Base-by-base conservation (phyloP, 2,888 invertebrate genomes). In the Torymus auratus region DNA sequence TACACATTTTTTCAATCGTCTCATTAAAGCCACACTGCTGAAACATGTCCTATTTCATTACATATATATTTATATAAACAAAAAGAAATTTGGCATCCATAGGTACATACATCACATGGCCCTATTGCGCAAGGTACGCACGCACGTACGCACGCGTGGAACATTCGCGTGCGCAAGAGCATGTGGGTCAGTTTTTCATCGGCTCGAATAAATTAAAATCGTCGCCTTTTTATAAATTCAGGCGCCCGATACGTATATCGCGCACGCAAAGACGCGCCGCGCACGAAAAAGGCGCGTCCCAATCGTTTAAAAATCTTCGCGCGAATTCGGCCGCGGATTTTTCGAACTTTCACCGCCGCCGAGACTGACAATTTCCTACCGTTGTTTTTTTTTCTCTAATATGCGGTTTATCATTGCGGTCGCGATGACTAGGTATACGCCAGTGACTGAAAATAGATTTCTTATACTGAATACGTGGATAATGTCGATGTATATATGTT, bases 181-280 rank as follows among this genome's bases (percentile, higher is more conserved):
- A 80, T 72, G 61, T 80, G 61, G 80, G 71, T 80, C 76, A 75
- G 41, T 71, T 80, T 80, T 80, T 76, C 62, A 56, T 0, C 23
- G 50, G 23, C 52, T 61, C 41, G 76, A 72, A 76, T 76, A 68
- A 76, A 80, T 80, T 80, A 75, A 80, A 75, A 74, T 65, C 60
- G 14, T 53, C 76, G 58, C n/a, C 69, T 70, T 73, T 74, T 74
- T 79, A 41, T 80, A 55, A 64, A 79, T 79, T 79, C 65, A 60
- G 60, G 20, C 55, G 52, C 72, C 17, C 28, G 28, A 28, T 28
- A 28, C 28, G 28, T 2, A 28, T 28, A 28, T 28, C 28, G 4
- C 28, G 28, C 28, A 28, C 28, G 28, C 28, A 28, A 28, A 28
- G 28, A 14, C 52, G 61, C 64, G 58, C 14, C 14, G 15, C 50